These are phyloP conservation scores for Microtus ochrogaster DNA, from an alignment of 2,113 vertebrate genomes.

Conservation along the genomic window DNA sequence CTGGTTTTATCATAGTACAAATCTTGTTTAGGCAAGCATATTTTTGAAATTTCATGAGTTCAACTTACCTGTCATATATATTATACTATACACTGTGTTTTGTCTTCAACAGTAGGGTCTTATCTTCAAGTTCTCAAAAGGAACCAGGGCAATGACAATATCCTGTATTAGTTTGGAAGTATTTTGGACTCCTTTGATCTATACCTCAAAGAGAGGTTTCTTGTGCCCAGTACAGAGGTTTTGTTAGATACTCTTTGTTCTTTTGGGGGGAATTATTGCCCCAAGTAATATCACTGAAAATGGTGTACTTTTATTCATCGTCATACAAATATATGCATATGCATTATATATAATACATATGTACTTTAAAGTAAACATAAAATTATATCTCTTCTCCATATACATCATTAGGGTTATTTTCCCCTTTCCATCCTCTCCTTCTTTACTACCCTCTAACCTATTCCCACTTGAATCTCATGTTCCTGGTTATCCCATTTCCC, in stretches of 20 bases:
- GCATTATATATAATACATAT: too few relatives aligned
- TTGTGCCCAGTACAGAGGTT: background rate
- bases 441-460: background rate
- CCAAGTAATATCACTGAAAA: background rate
- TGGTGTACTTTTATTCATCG: background rate
- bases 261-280: background rate
- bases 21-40: background rate
- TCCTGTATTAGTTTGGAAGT: background rate
- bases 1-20: background rate
- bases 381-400: background rate
- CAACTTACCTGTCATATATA: background rate
- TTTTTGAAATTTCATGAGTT: background rate
- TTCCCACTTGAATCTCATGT: background rate
- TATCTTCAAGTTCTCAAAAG: background rate
- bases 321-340: too few relatives aligned
- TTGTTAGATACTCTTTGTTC: background rate
- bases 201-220: background rate
- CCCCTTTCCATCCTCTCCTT: background rate
- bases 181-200: background rate
- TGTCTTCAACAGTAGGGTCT: background rate
- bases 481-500: background rate
- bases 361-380: background rate
- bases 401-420: background rate
- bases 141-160: background rate
- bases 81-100: background rate